Evolutionary conservation across 1,140 invertebrate genomes (phyloP).

Genomic region (Lasioglossum baleicum): DNA sequence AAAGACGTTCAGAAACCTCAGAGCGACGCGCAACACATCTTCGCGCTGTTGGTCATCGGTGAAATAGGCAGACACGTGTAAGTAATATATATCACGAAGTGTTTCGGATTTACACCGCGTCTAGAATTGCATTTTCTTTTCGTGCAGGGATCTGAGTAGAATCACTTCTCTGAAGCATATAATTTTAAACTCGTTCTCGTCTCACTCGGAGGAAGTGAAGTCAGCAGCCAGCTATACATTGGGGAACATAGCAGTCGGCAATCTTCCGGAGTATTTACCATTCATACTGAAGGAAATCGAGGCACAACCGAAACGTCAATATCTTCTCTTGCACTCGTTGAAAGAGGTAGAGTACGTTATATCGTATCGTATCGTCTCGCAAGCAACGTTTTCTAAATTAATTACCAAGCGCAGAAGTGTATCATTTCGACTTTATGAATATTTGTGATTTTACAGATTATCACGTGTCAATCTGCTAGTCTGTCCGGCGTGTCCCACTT

Average conservation of each 20-base stretch:
- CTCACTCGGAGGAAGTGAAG: conserved; percentile 93
- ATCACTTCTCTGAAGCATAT: conserved; percentile 87
- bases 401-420: neutral
- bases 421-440: neutral
- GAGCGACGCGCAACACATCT: conserved; percentile 92
- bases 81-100: conserved; percentile 68
- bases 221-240: conserved; percentile 97
- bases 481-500: conserved; percentile 88
- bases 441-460: conserved; percentile 83
- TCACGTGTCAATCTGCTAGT: conserved; percentile 91
- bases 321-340: conserved; percentile 96
- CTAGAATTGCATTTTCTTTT: conserved; percentile 1
- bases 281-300: conserved; percentile 97
- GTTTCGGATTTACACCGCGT: too few species aligned
- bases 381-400: neutral
- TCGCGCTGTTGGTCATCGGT: conserved; percentile 95
- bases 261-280: conserved; percentile 95
- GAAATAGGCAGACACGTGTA: conserved; percentile 97
- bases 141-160: conserved; percentile 90
- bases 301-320: conserved; percentile 95
- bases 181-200: conserved; percentile 88
- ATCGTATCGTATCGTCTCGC: too few species aligned
- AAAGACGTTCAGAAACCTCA: conserved; percentile 88
- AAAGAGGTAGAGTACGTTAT: conserved; percentile 88
- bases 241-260: conserved; percentile 96